phyloP scores from a whole-genome alignment of 2,113 vertebrate genomes.

The Mus musculus region DNA sequence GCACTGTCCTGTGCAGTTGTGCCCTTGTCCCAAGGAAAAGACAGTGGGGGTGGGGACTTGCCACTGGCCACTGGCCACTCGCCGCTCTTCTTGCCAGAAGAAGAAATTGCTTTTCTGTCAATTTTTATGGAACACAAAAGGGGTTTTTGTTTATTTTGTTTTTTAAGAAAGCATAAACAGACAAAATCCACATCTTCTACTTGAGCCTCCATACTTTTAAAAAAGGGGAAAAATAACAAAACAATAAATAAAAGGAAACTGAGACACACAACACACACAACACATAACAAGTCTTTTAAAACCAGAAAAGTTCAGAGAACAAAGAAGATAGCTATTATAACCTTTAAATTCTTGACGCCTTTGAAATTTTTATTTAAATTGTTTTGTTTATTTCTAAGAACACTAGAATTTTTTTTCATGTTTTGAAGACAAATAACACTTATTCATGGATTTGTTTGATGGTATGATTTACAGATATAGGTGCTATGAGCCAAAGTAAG shows the following conservation, averaged over 20 bases:
- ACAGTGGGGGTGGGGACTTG: constrained; percentile 32
- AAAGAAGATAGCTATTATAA: neutral
- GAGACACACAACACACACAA: no score
- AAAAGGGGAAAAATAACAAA: neutral
- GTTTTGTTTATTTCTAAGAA: neutral
- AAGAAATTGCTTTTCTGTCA: constrained; percentile 84
- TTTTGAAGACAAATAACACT: neutral
- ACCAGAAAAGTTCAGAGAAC: neutral
- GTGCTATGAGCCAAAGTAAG: neutral
- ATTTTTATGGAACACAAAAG: constrained; percentile 90
- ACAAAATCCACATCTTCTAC: constrained; percentile 88
- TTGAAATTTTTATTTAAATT: neutral
- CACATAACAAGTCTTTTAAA: neutral
- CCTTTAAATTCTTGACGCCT: neutral
- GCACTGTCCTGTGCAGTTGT: constrained; percentile 62
- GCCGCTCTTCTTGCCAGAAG: constrained; percentile 83
- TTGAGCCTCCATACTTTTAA: constrained; percentile 89
- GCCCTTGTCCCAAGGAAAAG: constrained; percentile 71
- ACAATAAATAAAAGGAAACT: no score
- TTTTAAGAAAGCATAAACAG: constrained; percentile 89
- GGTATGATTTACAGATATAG: neutral
- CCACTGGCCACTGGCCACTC: constrained; percentile 78
- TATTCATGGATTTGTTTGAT: neutral
- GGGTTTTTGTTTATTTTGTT: constrained; percentile 82
- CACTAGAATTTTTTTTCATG: neutral